These are phyloP conservation scores for Tiliqua scincoides DNA, from an alignment of 2,113 vertebrate species.

Conservation along the genomic window DNA sequence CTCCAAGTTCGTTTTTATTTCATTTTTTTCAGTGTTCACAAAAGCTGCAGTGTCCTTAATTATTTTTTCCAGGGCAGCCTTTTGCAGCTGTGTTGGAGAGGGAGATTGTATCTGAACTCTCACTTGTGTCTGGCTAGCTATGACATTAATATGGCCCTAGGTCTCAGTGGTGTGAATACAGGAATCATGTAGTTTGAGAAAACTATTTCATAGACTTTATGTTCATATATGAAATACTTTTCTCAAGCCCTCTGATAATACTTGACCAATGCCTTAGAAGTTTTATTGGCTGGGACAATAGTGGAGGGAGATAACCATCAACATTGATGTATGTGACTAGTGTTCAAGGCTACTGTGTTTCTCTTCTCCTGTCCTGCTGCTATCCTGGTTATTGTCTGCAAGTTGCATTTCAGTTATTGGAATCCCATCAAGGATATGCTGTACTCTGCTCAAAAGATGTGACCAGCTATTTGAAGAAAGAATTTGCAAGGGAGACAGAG, in stretches of 20 bases:
- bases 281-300: not conserved
- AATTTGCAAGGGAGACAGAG: not conserved
- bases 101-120: not conserved
- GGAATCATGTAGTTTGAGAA: not conserved
- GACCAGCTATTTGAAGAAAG: not conserved
- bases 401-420: not conserved
- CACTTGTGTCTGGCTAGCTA: not conserved
- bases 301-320: not conserved
- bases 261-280: not conserved
- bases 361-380: not conserved
- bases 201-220: no score
- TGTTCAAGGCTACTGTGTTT: not conserved
- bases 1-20: not conserved
- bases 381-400: not conserved
- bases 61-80: constrained; percentile 36
- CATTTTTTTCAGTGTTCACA: constrained; percentile 7
- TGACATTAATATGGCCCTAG: not conserved
- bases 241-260: not conserved
- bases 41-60: constrained; percentile 56
- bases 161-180: not conserved
- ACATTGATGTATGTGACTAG: not conserved
- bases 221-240: not conserved
- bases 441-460: not conserved
- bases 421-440: not conserved
- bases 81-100: constrained; percentile 16